These are phyloP conservation scores for Gastrophysa polygoni DNA, from an alignment of 2,888 invertebrate genomes.

Conservation along the genomic window DNA sequence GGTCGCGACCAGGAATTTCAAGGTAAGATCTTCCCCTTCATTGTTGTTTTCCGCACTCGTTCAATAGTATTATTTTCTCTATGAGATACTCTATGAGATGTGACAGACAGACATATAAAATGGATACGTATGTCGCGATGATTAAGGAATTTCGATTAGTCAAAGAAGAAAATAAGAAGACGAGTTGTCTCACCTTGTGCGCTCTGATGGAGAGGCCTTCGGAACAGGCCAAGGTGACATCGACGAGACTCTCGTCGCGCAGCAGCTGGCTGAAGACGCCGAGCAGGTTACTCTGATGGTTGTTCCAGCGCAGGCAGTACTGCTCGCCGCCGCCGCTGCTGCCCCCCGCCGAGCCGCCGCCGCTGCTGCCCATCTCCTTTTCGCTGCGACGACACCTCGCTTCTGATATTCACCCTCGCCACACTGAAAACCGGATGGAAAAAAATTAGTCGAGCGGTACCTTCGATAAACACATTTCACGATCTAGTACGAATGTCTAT, in stretches of 20 bases:
- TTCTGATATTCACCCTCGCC: neutral
- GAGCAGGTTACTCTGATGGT: slow-evolving; percentile 98
- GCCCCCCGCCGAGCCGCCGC: slow-evolving; percentile 32
- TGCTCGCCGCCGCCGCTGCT: slow-evolving; percentile 89
- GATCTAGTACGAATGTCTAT: no score
- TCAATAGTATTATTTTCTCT: no score
- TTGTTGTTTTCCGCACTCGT: no score
- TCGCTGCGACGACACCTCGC: neutral
- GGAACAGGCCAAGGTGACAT: slow-evolving; percentile 95
- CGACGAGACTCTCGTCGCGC: slow-evolving; percentile 94
- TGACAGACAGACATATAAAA: no score
- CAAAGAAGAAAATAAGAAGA: no score
- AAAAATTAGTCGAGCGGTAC: no score
- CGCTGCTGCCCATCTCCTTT: slow-evolving; percentile 16
- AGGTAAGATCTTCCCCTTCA: no score
- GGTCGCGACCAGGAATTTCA: no score
- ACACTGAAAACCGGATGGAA: neutral
- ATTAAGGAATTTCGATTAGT: no score
- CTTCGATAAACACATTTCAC: no score
- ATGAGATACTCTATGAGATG: no score
- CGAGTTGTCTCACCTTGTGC: slow-evolving; percentile 65
- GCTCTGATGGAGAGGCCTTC: slow-evolving; percentile 94
- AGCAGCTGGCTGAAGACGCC: slow-evolving; percentile 96
- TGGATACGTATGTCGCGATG: no score
- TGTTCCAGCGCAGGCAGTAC: slow-evolving; percentile 98